Percentiles rank a stretch among this genome's conserved stretches.
Conservation (phyloP, 2,113 vertebrate species). For the human region GRCh38 chr1:154738501-154739000, state of each 20-base stretch:
- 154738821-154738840: not conserved
- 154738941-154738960: not conserved
- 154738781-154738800: not conserved
- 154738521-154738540: not conserved
- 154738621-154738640: not conserved
- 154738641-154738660: not conserved
- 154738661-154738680: not conserved
- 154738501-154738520: not conserved
- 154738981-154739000: not conserved
- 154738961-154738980: not conserved
- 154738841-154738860: not conserved
- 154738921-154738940: not conserved
- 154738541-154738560: not conserved
- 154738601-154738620: accelerated
- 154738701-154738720: not conserved
- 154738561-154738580: accelerated
- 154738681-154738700: not conserved
- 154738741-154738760: not conserved
- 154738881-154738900: not conserved
- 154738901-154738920: not conserved
- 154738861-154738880: not conserved
- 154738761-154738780: not conserved
- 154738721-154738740: not conserved
- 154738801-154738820: not conserved
- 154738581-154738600: not conserved